A percentile compares a stretch with the other conserved stretches of the same genome.
These are phyloP conservation scores for Macrosoma leucophasiata DNA, from an alignment of 2,888 invertebrate species.

Conservation along the genomic window DNA sequence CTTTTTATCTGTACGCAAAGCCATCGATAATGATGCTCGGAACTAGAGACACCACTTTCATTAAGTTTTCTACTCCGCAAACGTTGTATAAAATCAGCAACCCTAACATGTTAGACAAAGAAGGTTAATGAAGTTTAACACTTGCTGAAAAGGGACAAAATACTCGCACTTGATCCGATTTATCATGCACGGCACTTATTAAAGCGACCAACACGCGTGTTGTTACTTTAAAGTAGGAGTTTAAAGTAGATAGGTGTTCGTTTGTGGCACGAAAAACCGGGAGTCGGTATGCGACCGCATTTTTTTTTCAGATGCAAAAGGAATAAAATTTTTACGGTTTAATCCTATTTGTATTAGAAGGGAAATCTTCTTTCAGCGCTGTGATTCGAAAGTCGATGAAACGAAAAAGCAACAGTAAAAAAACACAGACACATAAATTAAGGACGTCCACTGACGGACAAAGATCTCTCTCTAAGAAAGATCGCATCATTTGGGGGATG, in stretches of 20 bases:
- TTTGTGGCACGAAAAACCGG: slow-evolving; percentile 33
- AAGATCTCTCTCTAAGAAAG: too few species aligned
- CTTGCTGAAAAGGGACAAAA: slow-evolving; percentile 36
- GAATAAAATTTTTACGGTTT: too few species aligned
- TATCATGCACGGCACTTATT: slow-evolving; percentile 68
- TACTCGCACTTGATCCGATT: slow-evolving; percentile 63
- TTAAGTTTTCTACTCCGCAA: slow-evolving; percentile 58
- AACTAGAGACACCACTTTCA: slow-evolving; percentile 58
- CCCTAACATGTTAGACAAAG: slow-evolving; percentile 40
- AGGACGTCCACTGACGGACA: too few species aligned
- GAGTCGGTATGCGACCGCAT: too few species aligned
- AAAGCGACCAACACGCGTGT: slow-evolving; percentile 64
- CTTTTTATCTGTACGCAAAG: slow-evolving; percentile 58
- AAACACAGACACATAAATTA: too few species aligned
- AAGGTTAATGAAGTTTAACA: slow-evolving; percentile 28
- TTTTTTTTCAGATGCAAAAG: too few species aligned
- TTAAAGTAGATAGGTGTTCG: slow-evolving; percentile 39
- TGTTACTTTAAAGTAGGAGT: slow-evolving; percentile 53
- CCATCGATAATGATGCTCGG: slow-evolving; percentile 63
- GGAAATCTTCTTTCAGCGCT: too few species aligned
- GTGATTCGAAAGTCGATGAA: too few species aligned
- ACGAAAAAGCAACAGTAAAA: too few species aligned
- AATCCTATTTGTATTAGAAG: too few species aligned
- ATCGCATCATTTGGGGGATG: too few species aligned
- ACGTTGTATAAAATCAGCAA: slow-evolving; percentile 47